Evolutionary conservation across 2,797 vertebrate genomes (phyloP).

Genomic region (Anisognathus igniventris): DNA sequence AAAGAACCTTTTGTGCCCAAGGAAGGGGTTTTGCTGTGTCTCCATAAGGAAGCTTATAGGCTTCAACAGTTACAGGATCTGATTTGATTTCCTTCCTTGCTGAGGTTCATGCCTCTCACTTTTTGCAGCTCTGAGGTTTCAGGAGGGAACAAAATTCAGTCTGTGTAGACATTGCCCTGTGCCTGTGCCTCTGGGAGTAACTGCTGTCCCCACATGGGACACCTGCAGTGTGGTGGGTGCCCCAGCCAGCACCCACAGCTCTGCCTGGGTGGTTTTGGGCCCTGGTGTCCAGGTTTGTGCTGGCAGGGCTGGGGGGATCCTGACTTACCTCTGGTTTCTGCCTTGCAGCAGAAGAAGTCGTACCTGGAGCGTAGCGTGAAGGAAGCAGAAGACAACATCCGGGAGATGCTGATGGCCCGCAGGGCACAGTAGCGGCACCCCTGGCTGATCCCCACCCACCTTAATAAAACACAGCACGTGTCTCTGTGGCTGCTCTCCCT

Average conservation of each 20-base stretch:
- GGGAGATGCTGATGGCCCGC: conserved; percentile 93
- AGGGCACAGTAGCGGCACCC: conserved; percentile 79
- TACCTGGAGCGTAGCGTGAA: conserved; percentile 96
- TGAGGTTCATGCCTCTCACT: neutral
- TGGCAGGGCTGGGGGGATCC: neutral
- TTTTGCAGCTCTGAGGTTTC: neutral
- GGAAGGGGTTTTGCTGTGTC: neutral
- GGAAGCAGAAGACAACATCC: conserved; percentile 94
- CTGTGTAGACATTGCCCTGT: neutral
- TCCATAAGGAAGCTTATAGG: neutral
- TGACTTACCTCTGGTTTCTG: neutral
- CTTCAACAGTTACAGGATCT: neutral
- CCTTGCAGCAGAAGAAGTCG: conserved; percentile 89
- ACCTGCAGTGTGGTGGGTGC: neutral
- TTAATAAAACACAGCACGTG: neutral
- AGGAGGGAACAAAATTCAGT: neutral
- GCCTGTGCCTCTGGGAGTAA: neutral
- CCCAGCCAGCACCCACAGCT: neutral
- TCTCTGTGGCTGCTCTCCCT: neutral
- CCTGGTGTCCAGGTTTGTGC: neutral
- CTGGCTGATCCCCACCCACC: neutral
- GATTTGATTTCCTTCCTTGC: neutral
- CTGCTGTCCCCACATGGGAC: neutral
- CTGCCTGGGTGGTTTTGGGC: neutral
- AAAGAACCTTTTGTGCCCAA: neutral